phyloP scores from a whole-genome alignment of 2,113 vertebrate genomes.

The Pteronura brasiliensis region DNA sequence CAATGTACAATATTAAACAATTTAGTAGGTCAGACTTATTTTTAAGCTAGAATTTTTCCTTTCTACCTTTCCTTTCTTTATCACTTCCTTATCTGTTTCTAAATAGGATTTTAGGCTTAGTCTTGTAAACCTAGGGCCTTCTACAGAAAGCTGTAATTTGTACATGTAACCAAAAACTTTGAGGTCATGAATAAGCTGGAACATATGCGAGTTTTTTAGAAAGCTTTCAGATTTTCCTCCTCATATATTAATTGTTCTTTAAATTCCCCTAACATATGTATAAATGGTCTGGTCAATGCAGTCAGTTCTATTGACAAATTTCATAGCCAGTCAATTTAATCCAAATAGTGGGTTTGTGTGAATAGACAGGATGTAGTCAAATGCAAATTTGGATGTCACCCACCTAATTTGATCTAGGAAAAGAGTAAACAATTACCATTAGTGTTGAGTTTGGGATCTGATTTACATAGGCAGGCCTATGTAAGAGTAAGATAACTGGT shows the following conservation, averaged over 20 bases:
- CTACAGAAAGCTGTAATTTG: neutral
- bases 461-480: neutral
- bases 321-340: neutral
- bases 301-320: neutral
- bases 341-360: slow-evolving; percentile 4
- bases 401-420: neutral
- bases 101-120: neutral
- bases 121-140: neutral
- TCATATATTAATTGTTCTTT: neutral
- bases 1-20: neutral
- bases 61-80: neutral
- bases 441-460: neutral
- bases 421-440: neutral
- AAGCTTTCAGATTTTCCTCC: neutral
- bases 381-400: neutral
- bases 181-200: neutral
- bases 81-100: neutral
- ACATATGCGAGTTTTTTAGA: neutral
- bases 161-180: neutral
- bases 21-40: neutral
- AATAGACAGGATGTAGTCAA: neutral
- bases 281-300: neutral
- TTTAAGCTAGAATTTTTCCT: neutral
- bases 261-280: neutral
- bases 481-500: neutral